Conservation (phyloP, 2,113 vertebrate genomes). For the Pampusana beccarii region DNA sequence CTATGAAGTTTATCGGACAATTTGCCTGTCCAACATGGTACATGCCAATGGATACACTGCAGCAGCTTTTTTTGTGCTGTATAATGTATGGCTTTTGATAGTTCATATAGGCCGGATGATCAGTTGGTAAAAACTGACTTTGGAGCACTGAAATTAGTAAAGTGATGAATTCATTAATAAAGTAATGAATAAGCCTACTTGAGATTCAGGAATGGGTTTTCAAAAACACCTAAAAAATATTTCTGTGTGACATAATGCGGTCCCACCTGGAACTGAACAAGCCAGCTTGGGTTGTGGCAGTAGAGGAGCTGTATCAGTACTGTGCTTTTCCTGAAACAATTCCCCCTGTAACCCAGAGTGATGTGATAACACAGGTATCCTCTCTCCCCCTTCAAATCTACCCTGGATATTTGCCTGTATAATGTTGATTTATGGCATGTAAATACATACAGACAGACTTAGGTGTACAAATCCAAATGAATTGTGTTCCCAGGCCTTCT, state of each 20-base stretch:
- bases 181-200: background rate
- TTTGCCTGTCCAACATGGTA: background rate
- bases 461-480: background rate
- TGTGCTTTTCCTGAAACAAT: background rate
- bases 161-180: background rate
- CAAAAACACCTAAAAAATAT: background rate
- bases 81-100: background rate
- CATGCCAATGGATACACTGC: background rate
- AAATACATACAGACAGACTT: background rate
- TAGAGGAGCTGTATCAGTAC: background rate
- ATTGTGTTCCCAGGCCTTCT: background rate
- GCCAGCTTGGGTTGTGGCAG: background rate
- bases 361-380: background rate
- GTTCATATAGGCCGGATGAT: background rate
- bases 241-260: background rate
- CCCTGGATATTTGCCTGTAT: background rate
- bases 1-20: background rate
- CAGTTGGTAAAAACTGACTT: background rate
- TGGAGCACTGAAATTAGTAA: background rate
- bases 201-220: background rate
- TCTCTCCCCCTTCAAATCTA: background rate
- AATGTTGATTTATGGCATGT: fast-evolving
- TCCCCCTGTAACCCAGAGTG: background rate
- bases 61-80: background rate
- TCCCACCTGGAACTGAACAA: background rate